Evolutionary conservation across 2,888 invertebrate genomes (phyloP).

Genomic region (Saturnia japonica): DNA sequence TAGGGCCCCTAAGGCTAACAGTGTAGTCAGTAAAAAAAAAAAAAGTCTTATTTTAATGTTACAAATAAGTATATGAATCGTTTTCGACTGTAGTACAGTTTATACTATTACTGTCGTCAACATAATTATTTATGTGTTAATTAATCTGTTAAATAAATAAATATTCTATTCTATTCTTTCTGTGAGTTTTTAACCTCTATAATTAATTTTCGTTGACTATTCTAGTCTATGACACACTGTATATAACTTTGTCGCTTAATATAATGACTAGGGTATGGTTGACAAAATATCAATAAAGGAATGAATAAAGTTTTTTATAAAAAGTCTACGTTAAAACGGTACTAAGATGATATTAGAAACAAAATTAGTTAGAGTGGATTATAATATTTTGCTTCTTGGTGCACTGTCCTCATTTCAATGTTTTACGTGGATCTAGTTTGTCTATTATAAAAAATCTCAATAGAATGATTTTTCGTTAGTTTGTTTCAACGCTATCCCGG

Average conservation of each 20-base stretch:
- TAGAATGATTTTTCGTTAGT: no score
- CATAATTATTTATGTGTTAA: no score
- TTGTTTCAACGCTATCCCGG: no score
- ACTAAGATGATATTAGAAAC: conserved; percentile 41
- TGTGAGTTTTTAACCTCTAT: neutral
- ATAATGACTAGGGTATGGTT: conserved; percentile 70
- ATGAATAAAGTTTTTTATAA: conserved; percentile 53
- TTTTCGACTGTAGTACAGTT: no score
- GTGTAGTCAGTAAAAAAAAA: no score
- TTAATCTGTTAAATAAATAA: no score
- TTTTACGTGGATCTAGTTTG: conserved; percentile 51
- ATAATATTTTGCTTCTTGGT: conserved; percentile 49
- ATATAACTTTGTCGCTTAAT: conserved; percentile 36
- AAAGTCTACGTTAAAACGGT: conserved; percentile 61
- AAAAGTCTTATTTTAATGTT: no score
- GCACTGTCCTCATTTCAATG: conserved; percentile 31
- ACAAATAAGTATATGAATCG: no score
- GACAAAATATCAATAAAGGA: conserved; percentile 59
- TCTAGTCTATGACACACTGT: conserved; percentile 21
- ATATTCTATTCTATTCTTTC: no score
- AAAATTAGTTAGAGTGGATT: conserved; percentile 47
- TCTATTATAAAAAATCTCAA: no score
- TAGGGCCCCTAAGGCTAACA: no score
- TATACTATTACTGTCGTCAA: no score
- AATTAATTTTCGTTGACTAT: conserved; percentile 30